These are phyloP conservation scores for Meriones psammophilus DNA, from an alignment of 2,797 vertebrate genomes.

Conservation along the genomic window DNA sequence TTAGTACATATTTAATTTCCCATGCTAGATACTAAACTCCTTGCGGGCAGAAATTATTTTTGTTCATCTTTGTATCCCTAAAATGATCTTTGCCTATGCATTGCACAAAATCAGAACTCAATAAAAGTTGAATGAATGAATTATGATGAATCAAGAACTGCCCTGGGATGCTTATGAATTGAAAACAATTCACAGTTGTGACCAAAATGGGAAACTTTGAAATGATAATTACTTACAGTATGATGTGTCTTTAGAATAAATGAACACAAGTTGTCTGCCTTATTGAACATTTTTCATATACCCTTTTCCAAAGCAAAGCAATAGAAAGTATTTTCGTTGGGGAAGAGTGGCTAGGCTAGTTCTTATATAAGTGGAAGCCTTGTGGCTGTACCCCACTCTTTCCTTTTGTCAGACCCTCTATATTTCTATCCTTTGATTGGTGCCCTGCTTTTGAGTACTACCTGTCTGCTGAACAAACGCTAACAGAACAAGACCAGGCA, in stretches of 20 bases:
- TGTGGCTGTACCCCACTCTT: neutral
- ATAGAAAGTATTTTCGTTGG: neutral
- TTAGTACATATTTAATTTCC: conserved; percentile 26
- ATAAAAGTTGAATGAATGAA: conserved; percentile 67
- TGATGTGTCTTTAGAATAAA: conserved; percentile 16
- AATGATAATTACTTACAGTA: conserved; percentile 51
- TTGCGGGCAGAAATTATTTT: conserved; percentile 31
- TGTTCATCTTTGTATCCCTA: neutral
- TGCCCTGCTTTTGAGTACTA: neutral
- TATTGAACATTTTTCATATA: neutral
- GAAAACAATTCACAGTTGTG: conserved; percentile 28
- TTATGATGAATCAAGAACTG: conserved; percentile 36
- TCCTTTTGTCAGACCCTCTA: neutral
- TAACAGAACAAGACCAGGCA: conserved; percentile 89
- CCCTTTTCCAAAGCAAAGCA: neutral
- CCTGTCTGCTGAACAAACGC: conserved; percentile 77
- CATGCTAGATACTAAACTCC: conserved; percentile 33
- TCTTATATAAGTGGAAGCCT: neutral
- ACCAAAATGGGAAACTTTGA: conserved; percentile 48
- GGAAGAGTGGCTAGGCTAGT: neutral
- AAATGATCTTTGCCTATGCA: neutral
- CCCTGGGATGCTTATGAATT: conserved; percentile 3
- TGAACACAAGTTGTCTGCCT: neutral
- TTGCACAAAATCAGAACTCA: conserved; percentile 13
- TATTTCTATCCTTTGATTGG: neutral